phyloP scores from a whole-genome alignment of 1,140 invertebrate species.

The Drosophila quadrilineata region DNA sequence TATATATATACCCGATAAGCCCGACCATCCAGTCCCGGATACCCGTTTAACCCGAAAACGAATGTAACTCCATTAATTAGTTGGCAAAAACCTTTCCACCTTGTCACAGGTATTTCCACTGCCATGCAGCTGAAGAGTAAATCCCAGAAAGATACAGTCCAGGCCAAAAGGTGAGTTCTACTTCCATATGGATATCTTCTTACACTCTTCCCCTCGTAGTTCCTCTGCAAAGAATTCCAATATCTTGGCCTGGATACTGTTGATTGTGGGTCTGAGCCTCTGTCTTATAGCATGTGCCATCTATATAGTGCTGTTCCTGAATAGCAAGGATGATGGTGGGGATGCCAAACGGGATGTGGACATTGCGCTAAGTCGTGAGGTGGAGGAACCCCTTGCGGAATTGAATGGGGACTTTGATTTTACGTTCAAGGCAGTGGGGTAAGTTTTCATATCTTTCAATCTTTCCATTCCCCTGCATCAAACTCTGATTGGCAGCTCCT shows the following conservation, averaged over 20 bases:
- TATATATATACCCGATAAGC: slow-evolving; percentile 2
- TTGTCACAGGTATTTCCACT: neutral
- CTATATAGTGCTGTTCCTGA: slow-evolving; percentile 19
- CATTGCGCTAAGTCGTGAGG: neutral
- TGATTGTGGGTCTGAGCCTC: slow-evolving; percentile 30
- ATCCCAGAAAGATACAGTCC: neutral
- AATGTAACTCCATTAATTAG: slow-evolving; percentile 1
- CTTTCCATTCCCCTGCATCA: too few relatives aligned
- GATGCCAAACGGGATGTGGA: neutral
- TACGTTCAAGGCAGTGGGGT: slow-evolving; percentile 11
- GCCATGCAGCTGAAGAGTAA: slow-evolving; percentile 1
- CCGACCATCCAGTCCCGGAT: neutral
- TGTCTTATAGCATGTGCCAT: slow-evolving; percentile 29
- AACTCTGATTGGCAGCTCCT: too few relatives aligned
- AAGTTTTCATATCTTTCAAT: neutral
- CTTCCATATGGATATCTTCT: neutral
- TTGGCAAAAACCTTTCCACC: neutral
- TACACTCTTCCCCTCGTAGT: too few relatives aligned
- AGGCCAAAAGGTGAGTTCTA: neutral
- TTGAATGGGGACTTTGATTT: neutral
- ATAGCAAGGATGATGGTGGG: neutral
- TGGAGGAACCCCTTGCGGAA: neutral
- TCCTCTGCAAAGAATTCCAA: neutral
- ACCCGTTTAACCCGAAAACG: neutral
- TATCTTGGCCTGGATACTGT: slow-evolving; percentile 34